Conservation (phyloP, 2,888 invertebrate species). For the Pollenia amentaria region DNA sequence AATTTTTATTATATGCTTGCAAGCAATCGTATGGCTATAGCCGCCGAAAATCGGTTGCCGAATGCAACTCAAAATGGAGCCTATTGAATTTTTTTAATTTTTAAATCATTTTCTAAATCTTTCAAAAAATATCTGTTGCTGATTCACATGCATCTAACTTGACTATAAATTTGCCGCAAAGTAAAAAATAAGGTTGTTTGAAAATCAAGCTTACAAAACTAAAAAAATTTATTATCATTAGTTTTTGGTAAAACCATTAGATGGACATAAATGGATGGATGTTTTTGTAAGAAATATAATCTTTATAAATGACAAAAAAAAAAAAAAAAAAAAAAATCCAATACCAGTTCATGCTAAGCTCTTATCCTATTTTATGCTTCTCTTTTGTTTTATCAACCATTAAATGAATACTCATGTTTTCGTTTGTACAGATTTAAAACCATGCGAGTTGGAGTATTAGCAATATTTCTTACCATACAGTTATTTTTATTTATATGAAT, state of each 20-base stretch:
- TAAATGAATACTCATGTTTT: conserved; percentile 34
- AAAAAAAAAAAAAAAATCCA: not conserved
- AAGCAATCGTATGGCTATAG: too few relatives aligned
- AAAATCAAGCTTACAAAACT: not conserved
- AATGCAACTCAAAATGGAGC: too few relatives aligned
- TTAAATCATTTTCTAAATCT: too few relatives aligned
- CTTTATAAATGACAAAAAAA: conserved; percentile 56
- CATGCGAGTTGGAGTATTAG: not conserved
- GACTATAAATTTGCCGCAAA: too few relatives aligned
- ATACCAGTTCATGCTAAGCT: not conserved
- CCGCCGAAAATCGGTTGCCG: too few relatives aligned
- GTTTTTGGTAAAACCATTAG: conserved; percentile 34
- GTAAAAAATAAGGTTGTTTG: not conserved
- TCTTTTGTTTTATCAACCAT: conserved; percentile 9
- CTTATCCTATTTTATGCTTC: not conserved
- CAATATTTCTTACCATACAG: conserved; percentile 25
- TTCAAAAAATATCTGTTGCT: too few relatives aligned
- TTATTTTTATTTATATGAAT: conserved; percentile 63
- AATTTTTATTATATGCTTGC: too few relatives aligned
- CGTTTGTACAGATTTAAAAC: not conserved
- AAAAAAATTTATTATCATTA: conserved; percentile 58
- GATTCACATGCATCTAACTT: too few relatives aligned
- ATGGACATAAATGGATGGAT: conserved; percentile 16
- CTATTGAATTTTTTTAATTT: too few relatives aligned
- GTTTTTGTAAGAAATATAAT: conserved; percentile 30